Base-by-base conservation (phyloP, 1,140 invertebrate species). In the Adelges cooleyi region DNA sequence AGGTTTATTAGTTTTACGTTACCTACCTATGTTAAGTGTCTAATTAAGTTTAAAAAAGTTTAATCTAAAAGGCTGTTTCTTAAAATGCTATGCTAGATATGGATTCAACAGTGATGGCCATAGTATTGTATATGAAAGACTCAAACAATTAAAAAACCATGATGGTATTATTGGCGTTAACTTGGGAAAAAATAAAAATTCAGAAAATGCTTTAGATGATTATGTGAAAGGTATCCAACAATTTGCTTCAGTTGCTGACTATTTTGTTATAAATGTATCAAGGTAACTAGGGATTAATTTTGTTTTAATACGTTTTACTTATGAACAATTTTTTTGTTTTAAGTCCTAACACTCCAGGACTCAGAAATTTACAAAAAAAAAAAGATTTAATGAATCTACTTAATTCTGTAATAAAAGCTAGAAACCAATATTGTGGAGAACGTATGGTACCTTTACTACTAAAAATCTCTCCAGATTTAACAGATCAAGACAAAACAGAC, bases 81-180 rank as follows among this genome's bases (percentile, higher is more conserved):
- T 22, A 8, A 17, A 22, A 48, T 8, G n/a, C 8, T 17, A 48
- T 48, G 70, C 49, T 67, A 81, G 80, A 66, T 90, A 88, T 79
- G 93, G 96, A 9, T 99, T 99, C 72, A 99, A 99, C 75, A 98
- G 92, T 76, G 84, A 92, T 70, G 96, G 96, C 0, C 90, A 96
- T 73, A 78, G 88, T 17, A 70, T 71, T 50, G 87, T 92, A 1
- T 79, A 81, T 38, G 67, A 81, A 50, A 81, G 87, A 66, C 69
- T 92, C n/a, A 73, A 71, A 40, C 9, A 33, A 13, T 2, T 46
- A 13, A 13, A 56, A 65, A 50, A 38, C n/a, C 52, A 49, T 48
- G 17, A 78, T 66, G 81, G 81, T 8, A 73, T 89, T 13, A 67
- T 97, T 44, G 94, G 95, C 11, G 82, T 98, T 0, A 98, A 98